Conservation (phyloP, 1,140 invertebrate genomes). For the Chymomyza costata region DNA sequence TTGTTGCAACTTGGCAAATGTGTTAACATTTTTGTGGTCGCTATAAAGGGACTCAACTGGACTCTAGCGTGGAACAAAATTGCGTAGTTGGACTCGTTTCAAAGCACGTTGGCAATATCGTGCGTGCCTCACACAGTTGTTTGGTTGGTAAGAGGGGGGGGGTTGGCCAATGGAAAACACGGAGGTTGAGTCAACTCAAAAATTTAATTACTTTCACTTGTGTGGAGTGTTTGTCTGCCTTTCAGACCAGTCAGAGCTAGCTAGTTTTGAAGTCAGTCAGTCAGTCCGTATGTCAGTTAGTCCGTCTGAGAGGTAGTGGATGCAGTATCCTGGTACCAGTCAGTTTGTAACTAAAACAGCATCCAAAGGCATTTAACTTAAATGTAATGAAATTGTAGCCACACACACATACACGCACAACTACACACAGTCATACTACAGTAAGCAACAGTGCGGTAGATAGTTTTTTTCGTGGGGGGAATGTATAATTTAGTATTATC, state of each 20-base stretch:
- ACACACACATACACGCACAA: constrained; percentile 23
- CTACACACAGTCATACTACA: constrained; percentile 53
- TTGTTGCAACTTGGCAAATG: constrained; percentile 50
- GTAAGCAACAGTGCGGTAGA: too few species aligned
- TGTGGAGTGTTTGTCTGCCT: constrained; percentile 61
- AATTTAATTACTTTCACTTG: constrained; percentile 73
- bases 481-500: too few species aligned
- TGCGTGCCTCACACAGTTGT: constrained; percentile 37
- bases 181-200: constrained; percentile 29
- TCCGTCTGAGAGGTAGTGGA: neutral
- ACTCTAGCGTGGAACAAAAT: too few species aligned
- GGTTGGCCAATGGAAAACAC: neutral
- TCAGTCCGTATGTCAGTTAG: neutral
- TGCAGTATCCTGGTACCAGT: too few species aligned
- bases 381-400: constrained; percentile 66
- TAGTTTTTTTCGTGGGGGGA: too few species aligned
- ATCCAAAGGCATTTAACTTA: constrained; percentile 66
- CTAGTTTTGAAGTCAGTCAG: neutral
- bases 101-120: constrained; percentile 45
- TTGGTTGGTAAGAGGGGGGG: constrained; percentile 28
- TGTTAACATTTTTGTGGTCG: constrained; percentile 65
- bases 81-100: too few species aligned
- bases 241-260: constrained; percentile 19
- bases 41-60: constrained; percentile 50
- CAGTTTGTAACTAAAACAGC: constrained; percentile 16